phyloP scores from a whole-genome alignment of 2,113 vertebrate species.

The Caranx ignobilis region DNA sequence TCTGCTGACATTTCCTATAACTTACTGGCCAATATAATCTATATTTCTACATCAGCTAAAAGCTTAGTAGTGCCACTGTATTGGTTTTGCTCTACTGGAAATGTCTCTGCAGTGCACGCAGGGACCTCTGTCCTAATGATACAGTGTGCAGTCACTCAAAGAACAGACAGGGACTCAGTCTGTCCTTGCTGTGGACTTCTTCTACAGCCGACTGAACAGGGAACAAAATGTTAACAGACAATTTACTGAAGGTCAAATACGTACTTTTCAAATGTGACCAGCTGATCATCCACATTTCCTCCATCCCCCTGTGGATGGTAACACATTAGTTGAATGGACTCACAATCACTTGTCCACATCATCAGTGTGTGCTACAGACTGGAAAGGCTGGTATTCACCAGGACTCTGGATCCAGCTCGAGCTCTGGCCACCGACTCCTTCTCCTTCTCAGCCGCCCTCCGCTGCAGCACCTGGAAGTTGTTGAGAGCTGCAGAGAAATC shows the following conservation, averaged over 20 bases:
- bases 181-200: too few species aligned
- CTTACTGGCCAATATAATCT: too few species aligned
- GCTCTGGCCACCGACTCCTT: slow-evolving; percentile 91
- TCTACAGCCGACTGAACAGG: too few species aligned
- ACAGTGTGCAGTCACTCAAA: too few species aligned
- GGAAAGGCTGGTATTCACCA: slow-evolving; percentile 19
- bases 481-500: slow-evolving; percentile 93
- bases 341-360: neutral
- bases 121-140: too few species aligned
- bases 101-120: too few species aligned
- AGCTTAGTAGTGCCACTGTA: too few species aligned
- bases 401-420: slow-evolving; percentile 84
- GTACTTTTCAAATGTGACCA: slow-evolving; percentile 95
- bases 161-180: too few species aligned
- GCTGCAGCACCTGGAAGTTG: slow-evolving; percentile 91
- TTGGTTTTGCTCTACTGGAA: too few species aligned
- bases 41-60: too few species aligned
- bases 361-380: neutral
- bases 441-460: slow-evolving; percentile 89
- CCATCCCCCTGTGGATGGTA: slow-evolving; percentile 85
- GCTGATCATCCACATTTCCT: slow-evolving; percentile 88
- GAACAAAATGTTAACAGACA: neutral
- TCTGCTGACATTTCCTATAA: too few species aligned
- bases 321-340: neutral
- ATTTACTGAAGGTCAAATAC: neutral